phyloP scores from a whole-genome alignment of 2,113 vertebrate species.

The Falco punctatus region DNA sequence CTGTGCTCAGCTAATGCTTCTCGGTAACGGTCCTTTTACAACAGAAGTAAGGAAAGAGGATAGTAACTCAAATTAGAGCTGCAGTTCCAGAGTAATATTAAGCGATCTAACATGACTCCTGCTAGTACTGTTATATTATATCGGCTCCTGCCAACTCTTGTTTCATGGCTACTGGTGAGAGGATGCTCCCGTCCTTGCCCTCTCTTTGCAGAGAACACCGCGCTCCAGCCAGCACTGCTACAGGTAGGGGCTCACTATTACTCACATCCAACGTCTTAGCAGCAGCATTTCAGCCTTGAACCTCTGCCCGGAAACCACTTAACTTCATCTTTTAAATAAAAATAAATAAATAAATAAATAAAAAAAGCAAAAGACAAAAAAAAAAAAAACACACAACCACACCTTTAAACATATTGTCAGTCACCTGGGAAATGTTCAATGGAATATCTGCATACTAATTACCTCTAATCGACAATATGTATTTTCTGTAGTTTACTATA shows the following conservation, averaged over 20 bases:
- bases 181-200: slow-evolving; percentile 67
- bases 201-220: slow-evolving; percentile 44
- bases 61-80: slow-evolving; percentile 38
- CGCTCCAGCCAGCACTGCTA: slow-evolving; percentile 28
- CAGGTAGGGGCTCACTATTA: slow-evolving; percentile 46
- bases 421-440: slow-evolving; percentile 67
- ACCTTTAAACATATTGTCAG: slow-evolving; percentile 62
- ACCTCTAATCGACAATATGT: slow-evolving; percentile 78
- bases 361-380: not conserved
- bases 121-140: slow-evolving; percentile 53
- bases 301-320: slow-evolving; percentile 69
- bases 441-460: slow-evolving; percentile 80
- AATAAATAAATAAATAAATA: not conserved
- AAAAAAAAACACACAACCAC: not conserved
- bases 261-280: slow-evolving; percentile 68
- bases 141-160: slow-evolving; percentile 68
- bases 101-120: slow-evolving; percentile 57
- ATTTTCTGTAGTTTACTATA: slow-evolving; percentile 77
- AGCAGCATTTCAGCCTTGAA: slow-evolving; percentile 60
- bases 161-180: slow-evolving; percentile 38
- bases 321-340: slow-evolving; percentile 59
- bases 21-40: slow-evolving; percentile 15
- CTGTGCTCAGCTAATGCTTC: slow-evolving; percentile 69
- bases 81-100: slow-evolving; percentile 57
- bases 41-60: slow-evolving; percentile 21